phyloP scores from a whole-genome alignment of 2,113 vertebrate genomes.

The Phaethon lepturus region DNA sequence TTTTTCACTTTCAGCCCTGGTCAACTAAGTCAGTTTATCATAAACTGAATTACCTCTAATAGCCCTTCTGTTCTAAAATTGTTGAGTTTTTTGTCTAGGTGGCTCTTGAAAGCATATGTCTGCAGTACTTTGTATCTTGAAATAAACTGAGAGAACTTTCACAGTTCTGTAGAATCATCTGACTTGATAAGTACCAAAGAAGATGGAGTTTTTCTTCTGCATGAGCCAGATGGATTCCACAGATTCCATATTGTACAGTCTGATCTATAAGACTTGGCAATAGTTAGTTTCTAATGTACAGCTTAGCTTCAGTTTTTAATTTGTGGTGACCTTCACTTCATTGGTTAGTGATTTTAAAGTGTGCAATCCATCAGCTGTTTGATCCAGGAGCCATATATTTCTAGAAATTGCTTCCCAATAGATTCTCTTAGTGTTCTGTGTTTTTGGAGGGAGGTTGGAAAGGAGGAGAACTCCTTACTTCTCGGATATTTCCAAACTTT shows the following conservation, averaged over 20 bases:
- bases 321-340: neutral
- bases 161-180: constrained; percentile 26
- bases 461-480: neutral
- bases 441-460: neutral
- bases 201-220: neutral
- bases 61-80: neutral
- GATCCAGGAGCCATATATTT: neutral
- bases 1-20: neutral
- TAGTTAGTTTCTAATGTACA: neutral
- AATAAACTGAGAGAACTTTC: constrained; percentile 27
- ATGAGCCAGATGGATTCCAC: neutral
- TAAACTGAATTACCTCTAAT: neutral
- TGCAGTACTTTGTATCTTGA: constrained; percentile 4
- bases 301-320: neutral
- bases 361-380: neutral
- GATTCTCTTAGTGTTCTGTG: neutral
- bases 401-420: neutral
- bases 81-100: neutral
- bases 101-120: constrained; percentile 7
- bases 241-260: neutral
- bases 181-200: neutral
- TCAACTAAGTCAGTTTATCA: neutral
- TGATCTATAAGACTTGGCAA: neutral
- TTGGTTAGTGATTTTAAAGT: neutral
- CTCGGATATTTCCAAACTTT: neutral